phyloP scores from a whole-genome alignment of 2,113 vertebrate species.

The Phoenicopterus ruber region DNA sequence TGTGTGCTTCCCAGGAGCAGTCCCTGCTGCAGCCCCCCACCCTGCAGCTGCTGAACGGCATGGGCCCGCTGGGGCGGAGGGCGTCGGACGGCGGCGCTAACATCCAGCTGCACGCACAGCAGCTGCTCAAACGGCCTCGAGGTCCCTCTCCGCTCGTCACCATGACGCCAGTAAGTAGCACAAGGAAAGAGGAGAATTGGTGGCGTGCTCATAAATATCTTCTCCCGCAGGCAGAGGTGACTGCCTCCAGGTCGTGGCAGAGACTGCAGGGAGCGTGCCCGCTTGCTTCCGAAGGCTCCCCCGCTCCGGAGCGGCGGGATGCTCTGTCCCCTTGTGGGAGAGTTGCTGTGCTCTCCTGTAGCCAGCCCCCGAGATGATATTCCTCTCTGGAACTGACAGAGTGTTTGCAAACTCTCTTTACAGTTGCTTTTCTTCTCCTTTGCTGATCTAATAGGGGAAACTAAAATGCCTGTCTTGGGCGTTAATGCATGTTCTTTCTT shows the following conservation, averaged over 20 bases:
- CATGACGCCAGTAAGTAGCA: conserved; percentile 86
- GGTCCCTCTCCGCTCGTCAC: conserved; percentile 94
- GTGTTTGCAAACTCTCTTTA: no score
- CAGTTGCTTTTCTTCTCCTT: background rate
- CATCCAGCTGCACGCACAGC: conserved; percentile 94
- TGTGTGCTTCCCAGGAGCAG: conserved; percentile 83
- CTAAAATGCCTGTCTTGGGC: rapidly evolving
- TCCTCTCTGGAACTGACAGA: background rate
- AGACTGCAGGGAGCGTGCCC: background rate
- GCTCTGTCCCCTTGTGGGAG: background rate
- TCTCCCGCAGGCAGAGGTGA: background rate
- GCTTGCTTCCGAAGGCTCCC: background rate
- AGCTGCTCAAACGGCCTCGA: conserved; percentile 92
- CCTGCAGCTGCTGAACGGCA: conserved; percentile 94
- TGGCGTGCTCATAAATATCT: rapidly evolving
- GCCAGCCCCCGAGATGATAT: background rate
- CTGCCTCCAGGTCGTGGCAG: rapidly evolving
- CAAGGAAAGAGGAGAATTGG: background rate
- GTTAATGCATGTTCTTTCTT: rapidly evolving
- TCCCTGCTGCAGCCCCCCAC: conserved; percentile 95
- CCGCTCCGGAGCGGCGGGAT: rapidly evolving
- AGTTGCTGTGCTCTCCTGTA: background rate
- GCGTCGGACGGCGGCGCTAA: conserved; percentile 97
- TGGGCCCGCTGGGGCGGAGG: conserved; percentile 95
- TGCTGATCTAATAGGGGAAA: background rate